Conservation (phyloP, 2,888 invertebrate genomes). For the Theretra japonica region DNA sequence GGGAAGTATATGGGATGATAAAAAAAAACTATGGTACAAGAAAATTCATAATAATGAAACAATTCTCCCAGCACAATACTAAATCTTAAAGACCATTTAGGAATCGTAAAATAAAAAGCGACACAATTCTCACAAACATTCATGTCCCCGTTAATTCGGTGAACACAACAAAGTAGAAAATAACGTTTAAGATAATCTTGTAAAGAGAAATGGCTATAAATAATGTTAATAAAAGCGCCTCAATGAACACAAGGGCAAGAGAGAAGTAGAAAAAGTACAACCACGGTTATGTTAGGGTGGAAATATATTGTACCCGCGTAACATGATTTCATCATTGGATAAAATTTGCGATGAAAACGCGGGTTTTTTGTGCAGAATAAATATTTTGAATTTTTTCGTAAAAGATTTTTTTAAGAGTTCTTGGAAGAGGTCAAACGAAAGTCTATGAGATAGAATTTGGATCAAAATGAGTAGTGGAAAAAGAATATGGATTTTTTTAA, state of each 20-base stretch:
- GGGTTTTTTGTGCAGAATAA: background rate
- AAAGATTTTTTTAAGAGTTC: no score
- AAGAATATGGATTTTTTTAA: no score
- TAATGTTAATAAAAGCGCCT: constrained; percentile 60
- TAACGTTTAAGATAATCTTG: constrained; percentile 47
- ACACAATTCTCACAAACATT: constrained; percentile 8
- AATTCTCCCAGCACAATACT: background rate
- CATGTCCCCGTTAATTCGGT: constrained; percentile 40
- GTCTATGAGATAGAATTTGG: no score
- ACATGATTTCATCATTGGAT: constrained; percentile 13
- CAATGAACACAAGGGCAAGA: constrained; percentile 41
- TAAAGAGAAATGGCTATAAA: constrained; percentile 49
- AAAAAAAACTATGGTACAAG: background rate
- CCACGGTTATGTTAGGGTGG: constrained; percentile 40
- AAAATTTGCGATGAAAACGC: background rate
- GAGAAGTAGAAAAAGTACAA: constrained; percentile 50
- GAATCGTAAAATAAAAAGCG: background rate
- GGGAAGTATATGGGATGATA: no score
- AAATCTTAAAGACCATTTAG: background rate
- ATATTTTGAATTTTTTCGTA: constrained; percentile 32
- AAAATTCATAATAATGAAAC: background rate
- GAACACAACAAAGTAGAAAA: constrained; percentile 46
- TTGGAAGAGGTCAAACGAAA: no score
- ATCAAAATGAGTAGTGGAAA: no score
- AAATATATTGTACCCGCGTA: constrained; percentile 28